Conservation (phyloP, 2,113 vertebrate genomes). For the Casuarius casuarius region DNA sequence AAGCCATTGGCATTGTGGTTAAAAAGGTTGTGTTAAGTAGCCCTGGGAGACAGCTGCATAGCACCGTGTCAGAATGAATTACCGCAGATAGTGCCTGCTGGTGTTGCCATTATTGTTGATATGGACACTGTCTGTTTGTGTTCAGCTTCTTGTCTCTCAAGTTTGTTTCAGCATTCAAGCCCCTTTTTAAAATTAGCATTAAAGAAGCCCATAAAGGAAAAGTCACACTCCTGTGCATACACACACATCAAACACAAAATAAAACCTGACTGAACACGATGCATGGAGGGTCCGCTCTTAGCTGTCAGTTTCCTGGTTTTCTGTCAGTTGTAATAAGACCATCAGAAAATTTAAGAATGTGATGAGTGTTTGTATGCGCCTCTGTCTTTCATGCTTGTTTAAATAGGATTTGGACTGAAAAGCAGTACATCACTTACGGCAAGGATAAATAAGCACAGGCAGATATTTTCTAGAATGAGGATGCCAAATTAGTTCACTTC, state of each 20-base stretch:
- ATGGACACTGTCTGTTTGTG: conserved; percentile 19
- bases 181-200: conserved; percentile 17
- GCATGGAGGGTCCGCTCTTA: background rate
- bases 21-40: background rate
- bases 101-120: conserved; percentile 8
- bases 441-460: conserved; percentile 3
- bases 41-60: background rate
- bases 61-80: background rate
- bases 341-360: background rate
- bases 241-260: background rate
- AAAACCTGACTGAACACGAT: background rate
- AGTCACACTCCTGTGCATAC: background rate
- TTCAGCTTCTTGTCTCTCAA: conserved; percentile 22
- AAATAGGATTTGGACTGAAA: background rate
- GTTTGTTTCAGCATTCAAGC: background rate
- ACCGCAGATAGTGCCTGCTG: background rate
- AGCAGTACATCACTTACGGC: background rate
- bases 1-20: background rate
- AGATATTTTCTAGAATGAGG: background rate
- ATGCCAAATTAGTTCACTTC: background rate
- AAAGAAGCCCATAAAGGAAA: conserved; percentile 3
- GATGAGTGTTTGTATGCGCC: background rate
- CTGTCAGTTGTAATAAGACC: background rate
- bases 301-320: background rate
- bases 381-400: background rate